phyloP scores from a whole-genome alignment of 2,797 vertebrate species.

The Oceanodroma leucorhoa region DNA sequence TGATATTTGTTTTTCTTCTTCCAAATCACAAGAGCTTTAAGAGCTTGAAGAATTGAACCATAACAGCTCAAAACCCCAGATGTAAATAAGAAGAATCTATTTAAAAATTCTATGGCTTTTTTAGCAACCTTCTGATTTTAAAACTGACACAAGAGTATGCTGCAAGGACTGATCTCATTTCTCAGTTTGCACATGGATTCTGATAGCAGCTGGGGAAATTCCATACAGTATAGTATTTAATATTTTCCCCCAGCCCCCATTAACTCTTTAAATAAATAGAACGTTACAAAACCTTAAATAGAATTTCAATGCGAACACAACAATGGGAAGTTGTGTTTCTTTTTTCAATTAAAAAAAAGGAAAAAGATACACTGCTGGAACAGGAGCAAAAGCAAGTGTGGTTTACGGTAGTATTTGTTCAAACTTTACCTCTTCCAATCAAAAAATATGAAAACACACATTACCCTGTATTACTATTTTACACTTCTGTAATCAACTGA shows the following conservation, averaged over 20 bases:
- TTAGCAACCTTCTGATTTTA: constrained; percentile 38
- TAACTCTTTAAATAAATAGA: background rate
- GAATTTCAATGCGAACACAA: background rate
- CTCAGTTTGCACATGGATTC: background rate
- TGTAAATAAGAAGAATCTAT: constrained; percentile 37
- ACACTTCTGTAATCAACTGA: background rate
- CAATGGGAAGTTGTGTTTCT: background rate
- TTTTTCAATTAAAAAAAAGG: background rate
- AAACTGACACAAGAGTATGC: background rate
- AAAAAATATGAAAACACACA: background rate
- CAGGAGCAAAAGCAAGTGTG: background rate
- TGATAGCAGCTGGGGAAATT: background rate
- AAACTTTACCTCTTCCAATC: background rate
- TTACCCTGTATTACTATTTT: background rate
- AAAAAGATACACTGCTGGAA: background rate
- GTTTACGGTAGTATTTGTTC: background rate
- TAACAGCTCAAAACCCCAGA: constrained; percentile 29
- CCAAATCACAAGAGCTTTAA: constrained; percentile 34
- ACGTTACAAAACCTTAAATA: background rate
- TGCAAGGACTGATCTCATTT: background rate
- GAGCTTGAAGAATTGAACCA: constrained; percentile 48
- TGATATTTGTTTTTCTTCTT: constrained; percentile 59
- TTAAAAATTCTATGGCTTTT: background rate
- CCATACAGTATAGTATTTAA: background rate
- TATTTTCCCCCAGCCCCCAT: background rate